Evolutionary conservation across 2,797 vertebrate species (phyloP).

Genomic region (Scomberomorus guttatus): DNA sequence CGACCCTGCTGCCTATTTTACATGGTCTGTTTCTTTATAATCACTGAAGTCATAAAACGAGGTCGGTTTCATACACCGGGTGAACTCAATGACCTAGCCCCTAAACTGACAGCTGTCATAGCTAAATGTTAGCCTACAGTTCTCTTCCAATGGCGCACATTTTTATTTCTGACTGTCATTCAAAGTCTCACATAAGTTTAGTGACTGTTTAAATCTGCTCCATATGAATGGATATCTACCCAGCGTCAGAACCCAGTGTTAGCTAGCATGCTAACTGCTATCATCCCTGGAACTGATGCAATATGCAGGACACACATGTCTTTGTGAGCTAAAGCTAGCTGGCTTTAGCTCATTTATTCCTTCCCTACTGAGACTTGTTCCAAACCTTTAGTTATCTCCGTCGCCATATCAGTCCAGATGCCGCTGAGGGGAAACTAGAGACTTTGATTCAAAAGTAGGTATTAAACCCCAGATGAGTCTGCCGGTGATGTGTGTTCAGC

Average conservation of each 20-base stretch:
- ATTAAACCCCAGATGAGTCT: too few species aligned
- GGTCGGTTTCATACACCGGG: too few species aligned
- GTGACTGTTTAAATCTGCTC: too few species aligned
- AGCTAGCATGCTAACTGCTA: slow-evolving; percentile 37
- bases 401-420: slow-evolving; percentile 55
- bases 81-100: not conserved
- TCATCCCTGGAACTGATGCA: slow-evolving; percentile 52
- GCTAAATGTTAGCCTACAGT: not conserved
- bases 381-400: slow-evolving; percentile 66
- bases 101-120: slow-evolving; percentile 38
- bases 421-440: not conserved
- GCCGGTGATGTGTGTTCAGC: too few species aligned
- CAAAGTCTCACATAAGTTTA: rapidly evolving
- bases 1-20: not conserved
- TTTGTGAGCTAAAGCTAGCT: not conserved
- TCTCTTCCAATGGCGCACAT: rapidly evolving
- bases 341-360: not conserved
- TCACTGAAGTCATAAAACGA: not conserved
- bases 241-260: not conserved
- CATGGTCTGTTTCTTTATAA: not conserved
- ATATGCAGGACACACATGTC: slow-evolving; percentile 40
- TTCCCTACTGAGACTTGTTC: slow-evolving; percentile 72
- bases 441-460: not conserved
- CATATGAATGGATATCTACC: rapidly evolving
- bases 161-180: not conserved